A percentile compares a stretch with the other conserved stretches of the same genome.
These are phyloP conservation scores for Zenarchopterus dispar DNA, from an alignment of 2,797 vertebrate species.

Conservation along the genomic window DNA sequence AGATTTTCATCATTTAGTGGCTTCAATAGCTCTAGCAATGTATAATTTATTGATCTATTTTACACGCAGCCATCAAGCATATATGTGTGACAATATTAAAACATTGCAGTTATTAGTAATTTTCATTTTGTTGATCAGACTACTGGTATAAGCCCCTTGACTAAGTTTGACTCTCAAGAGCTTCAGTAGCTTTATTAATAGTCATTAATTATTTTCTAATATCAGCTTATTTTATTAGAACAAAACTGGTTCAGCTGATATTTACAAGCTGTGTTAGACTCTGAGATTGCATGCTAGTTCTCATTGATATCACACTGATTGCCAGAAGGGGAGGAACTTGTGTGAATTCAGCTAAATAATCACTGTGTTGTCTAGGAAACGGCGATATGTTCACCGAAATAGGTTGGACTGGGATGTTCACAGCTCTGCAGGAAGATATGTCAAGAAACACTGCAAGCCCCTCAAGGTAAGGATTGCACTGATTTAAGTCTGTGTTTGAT, in stretches of 20 bases:
- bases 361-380: conserved; percentile 79
- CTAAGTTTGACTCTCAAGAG: background rate
- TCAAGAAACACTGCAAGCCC: conserved; percentile 87
- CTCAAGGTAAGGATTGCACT: conserved; percentile 81
- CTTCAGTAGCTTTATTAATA: background rate
- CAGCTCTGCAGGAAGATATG: conserved; percentile 85
- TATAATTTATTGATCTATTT: too few species aligned
- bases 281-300: too few species aligned
- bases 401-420: conserved; percentile 88
- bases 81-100: background rate
- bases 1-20: too few species aligned
- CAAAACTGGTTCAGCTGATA: too few species aligned
- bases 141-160: too few species aligned
- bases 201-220: background rate
- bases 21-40: too few species aligned
- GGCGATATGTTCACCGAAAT: conserved; percentile 82
- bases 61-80: too few species aligned
- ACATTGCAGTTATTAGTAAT: background rate
- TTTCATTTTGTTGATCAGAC: background rate
- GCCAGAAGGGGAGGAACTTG: too few species aligned
- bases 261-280: too few species aligned
- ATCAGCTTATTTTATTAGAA: too few species aligned
- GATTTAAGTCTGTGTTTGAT: too few species aligned
- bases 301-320: too few species aligned
- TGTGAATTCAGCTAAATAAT: background rate